Evolutionary conservation across 2,797 vertebrate genomes (phyloP).

Genomic region (Mormyrus hasselquistii): DNA sequence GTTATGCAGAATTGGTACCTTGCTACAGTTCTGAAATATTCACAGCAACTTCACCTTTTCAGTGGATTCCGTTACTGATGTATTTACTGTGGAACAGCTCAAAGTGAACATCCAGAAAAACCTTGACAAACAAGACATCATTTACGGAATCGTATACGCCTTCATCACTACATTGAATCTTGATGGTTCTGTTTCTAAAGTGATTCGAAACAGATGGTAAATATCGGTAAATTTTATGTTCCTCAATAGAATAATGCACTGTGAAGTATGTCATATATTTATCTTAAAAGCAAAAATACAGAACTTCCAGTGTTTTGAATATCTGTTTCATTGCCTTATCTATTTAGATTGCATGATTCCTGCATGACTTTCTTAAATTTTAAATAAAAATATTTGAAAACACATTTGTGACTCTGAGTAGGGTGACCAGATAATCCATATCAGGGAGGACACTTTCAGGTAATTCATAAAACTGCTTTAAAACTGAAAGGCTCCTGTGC

Average conservation of each 20-base stretch:
- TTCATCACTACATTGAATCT: slow-evolving; percentile 81
- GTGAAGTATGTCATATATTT: not conserved
- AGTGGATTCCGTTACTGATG: slow-evolving; percentile 81
- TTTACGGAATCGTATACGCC: slow-evolving; percentile 79
- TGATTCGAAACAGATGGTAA: slow-evolving; percentile 81
- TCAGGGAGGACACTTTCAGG: not conserved
- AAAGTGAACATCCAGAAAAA: slow-evolving; percentile 65
- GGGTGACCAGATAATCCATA: not conserved
- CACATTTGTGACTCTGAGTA: not conserved
- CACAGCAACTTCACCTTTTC: slow-evolving; percentile 34
- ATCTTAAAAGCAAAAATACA: not conserved
- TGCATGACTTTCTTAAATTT: not conserved
- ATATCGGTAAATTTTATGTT: slow-evolving; percentile 24
- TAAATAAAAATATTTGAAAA: not conserved
- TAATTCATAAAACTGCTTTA: too few species aligned
- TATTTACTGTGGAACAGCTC: slow-evolving; percentile 81
- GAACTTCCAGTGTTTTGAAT: not conserved
- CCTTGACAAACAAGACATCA: slow-evolving; percentile 52
- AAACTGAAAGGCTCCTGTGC: too few species aligned
- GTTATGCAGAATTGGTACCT: not conserved
- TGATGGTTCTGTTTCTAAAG: slow-evolving; percentile 68
- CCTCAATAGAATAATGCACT: not conserved
- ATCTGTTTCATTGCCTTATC: not conserved
- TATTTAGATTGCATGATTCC: not conserved
- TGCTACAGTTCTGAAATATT: not conserved